phyloP scores from a whole-genome alignment of 2,888 invertebrate species.

The Nomada fabriciana region DNA sequence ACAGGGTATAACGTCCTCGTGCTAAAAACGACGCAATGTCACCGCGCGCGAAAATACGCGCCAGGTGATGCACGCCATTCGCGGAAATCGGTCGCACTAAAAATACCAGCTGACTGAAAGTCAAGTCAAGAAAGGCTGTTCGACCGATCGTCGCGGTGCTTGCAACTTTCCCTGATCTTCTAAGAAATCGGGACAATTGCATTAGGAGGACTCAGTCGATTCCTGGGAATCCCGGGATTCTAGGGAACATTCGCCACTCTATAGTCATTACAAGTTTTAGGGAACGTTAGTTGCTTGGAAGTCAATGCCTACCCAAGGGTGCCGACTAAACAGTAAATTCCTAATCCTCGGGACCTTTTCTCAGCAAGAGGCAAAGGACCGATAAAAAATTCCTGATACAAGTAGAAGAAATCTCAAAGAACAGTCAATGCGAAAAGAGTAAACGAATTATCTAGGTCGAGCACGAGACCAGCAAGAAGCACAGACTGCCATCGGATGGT shows the following conservation, averaged over 20 bases:
- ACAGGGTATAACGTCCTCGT: slow-evolving; percentile 74
- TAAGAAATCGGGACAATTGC: neutral
- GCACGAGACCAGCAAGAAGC: neutral
- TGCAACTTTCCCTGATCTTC: slow-evolving; percentile 6
- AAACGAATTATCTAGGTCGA: too few species aligned
- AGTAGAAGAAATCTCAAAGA: neutral
- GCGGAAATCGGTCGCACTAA: slow-evolving; percentile 75
- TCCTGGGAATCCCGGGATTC: neutral
- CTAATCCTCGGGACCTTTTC: too few species aligned
- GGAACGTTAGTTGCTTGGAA: too few species aligned
- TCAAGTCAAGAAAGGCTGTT: slow-evolving; percentile 46
- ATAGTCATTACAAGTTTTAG: too few species aligned
- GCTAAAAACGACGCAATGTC: slow-evolving; percentile 78
- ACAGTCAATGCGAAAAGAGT: too few species aligned
- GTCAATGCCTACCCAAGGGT: too few species aligned
- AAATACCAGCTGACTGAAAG: slow-evolving; percentile 70
- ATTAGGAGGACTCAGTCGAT: neutral
- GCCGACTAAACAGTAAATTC: too few species aligned
- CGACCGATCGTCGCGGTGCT: slow-evolving; percentile 27
- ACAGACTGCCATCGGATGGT: neutral
- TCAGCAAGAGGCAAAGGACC: neutral
- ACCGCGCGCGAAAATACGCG: slow-evolving; percentile 75
- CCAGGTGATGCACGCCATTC: slow-evolving; percentile 76
- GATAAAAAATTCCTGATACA: neutral
- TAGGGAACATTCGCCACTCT: neutral